Evolutionary conservation across 2,113 vertebrate species (phyloP).

Genomic region (Malurus alboscapulatus): DNA sequence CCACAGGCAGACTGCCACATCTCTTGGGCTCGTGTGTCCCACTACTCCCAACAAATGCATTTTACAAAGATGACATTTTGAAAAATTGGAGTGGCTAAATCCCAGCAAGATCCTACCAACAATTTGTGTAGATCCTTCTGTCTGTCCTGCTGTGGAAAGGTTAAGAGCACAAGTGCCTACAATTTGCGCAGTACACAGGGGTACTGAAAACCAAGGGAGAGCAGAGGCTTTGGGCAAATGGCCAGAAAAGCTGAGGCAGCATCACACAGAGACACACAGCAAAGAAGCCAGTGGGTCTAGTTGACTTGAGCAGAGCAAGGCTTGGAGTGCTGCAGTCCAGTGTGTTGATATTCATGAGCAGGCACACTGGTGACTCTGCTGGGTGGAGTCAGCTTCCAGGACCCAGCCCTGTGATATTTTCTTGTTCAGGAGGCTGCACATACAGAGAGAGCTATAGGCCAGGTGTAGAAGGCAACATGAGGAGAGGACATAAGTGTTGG

Average conservation of each 20-base stretch:
- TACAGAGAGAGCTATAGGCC: neutral
- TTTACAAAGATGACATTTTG: neutral
- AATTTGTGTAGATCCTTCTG: neutral
- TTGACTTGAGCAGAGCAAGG: neutral
- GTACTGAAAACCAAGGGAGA: neutral
- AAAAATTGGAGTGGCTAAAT: neutral
- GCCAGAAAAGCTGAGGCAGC: neutral
- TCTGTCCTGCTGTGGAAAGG: neutral
- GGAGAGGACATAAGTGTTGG: fast-evolving
- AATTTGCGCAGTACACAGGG: neutral
- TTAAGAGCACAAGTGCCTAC: neutral
- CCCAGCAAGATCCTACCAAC: neutral
- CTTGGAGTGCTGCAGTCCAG: neutral
- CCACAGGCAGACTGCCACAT: neutral
- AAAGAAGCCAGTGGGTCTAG: neutral
- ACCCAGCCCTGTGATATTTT: neutral
- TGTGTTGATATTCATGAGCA: neutral
- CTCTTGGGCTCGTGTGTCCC: neutral
- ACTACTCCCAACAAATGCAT: neutral
- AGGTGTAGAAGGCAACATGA: neutral
- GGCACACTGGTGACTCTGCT: neutral
- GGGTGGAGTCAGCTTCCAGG: neutral
- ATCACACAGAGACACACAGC: neutral
- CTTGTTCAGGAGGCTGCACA: neutral
- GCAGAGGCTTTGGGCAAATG: neutral